Evolutionary conservation across 2,888 invertebrate species (phyloP), one percentile per base, ranked within the genome.

Genomic region (Sphecodes monilicornis): DNA sequence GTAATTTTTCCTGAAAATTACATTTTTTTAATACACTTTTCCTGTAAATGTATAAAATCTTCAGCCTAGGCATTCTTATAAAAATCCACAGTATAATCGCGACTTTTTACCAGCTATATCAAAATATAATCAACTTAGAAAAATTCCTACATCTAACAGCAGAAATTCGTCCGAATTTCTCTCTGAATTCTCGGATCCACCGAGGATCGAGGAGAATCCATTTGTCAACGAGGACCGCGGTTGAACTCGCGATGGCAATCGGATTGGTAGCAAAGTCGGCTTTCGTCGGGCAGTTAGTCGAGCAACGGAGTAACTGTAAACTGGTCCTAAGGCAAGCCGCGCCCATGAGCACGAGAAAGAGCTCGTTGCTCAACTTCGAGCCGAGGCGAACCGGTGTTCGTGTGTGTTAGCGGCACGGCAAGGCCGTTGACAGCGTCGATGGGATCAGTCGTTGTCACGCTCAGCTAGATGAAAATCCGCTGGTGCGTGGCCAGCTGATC

Each of bases 391-490:
- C 89, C 86, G 86, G 90, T 88, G 88, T 80, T 73, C 22, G 50
- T n/a, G 22, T 72, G 68, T 18, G 68, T 70, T 36, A n/a, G 54
- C 69, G 78, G 75, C 88, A 36, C 66, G 89, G 86, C 90, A 90
- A 90, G 90, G 90, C 88, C 88, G 86, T 86, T 86, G 88, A 87
- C 86, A 82, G 86, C 72, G 68, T 57, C 64, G 46, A 75, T 26
- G 77, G 80, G 82, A 88, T 88, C 88, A 78, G 89, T 90, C 89
- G 85, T 79, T 89, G 90, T 88, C 88, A 89, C 88, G 86, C 88
- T 88, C 72, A 70, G 73, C 77, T 75, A 80, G 72, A 13, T 76
- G 73, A 71, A 80, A 81, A 84, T 86, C 80, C 70, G 78, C 79
- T 81, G 70, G 77, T 78, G 82, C 77, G 57, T 80, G 70, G 78